Base-by-base conservation (phyloP, 2,797 vertebrate species). In the Nannoperca australis region DNA sequence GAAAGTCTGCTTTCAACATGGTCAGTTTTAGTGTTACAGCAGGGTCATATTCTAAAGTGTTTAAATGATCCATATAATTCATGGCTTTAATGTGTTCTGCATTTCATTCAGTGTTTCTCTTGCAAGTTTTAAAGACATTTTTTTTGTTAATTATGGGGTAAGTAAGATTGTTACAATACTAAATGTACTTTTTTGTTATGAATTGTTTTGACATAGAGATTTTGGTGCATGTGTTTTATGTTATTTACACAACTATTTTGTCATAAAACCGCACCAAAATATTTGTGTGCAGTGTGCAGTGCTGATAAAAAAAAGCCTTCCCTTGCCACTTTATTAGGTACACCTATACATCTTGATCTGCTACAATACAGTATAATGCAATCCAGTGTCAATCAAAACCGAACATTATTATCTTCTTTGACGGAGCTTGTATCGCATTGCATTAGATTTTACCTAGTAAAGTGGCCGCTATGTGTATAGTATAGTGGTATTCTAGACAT, bases 1-100 rank as follows among this genome's bases (percentile, higher is more conserved):
- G 75, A 88, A 87, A 84, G 68, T 77, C 73, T 71, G 76, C 85
- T 88, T 92, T 91, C 73, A 87, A 89, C 84, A 73, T 76, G 81
- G 85, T 85, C 71, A 70, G n/a, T 64, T 76, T 78, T 67, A 64
- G 76, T 82, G 83, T 83, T 82, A 73, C 68, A 88, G 77, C 73
- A 81, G 86, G 88, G 81, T 91, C 85, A 87, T 71, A 81, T 78
- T 74, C 79, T 55, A 42, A 74, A 70, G 53, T 50, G 59, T 64
- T 70, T 63, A 67, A 82, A 70, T 62, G 34, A 85, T 70, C 45
- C 40, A 40, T 14, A 47, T 53, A 68, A 69, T 75, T 49, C 20
- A 12, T 15, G 38, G 13, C 5, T 60, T 74, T 9, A 59, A 70
- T 36, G 32, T 42, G 18, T 63, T 55, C 13, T 34, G 42, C 51